Evolutionary conservation across 2,888 invertebrate genomes (phyloP), one percentile per base, ranked within the genome.

Genomic region (Hemaris fuciformis): DNA sequence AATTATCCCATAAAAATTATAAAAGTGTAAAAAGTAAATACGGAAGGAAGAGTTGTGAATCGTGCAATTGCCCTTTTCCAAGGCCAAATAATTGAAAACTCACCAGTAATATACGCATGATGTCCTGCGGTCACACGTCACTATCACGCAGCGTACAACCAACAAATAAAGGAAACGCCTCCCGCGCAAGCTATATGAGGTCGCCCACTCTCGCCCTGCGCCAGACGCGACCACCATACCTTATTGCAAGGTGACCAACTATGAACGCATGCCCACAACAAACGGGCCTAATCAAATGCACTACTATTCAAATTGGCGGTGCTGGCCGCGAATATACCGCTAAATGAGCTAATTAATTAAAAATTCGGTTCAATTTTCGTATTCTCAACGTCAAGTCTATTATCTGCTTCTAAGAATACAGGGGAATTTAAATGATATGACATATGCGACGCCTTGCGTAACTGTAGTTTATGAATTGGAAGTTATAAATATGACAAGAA

Each of bases 121-220:
- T 89, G 88, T 85, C 83, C 85, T 80, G 79, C 72, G 68, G 81
- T 78, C 72, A 71, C 82, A 90, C 91, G 91, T 86, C 91, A 89
- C 91, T 80, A 80, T 77, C 87, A 87, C 88, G 83, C 81, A 77
- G 80, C 85, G 85, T 77, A 87, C 90, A 76, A 90, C 82, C 78
- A 87, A 88, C 91, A 92, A 92, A 92, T 92, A 92, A 91, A 91
- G 89, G 89, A 87, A 84, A 80, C 79, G 74, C 80, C 86, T 84
- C 88, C 86, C 82, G 88, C 90, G 83, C 90, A 73, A 76, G 85
- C 89, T 92, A 86, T 92, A 89, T 84, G 91, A 90, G 89, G 88
- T 86, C 89, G 91, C 91, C 91, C 91, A 87, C 91, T 91, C 91
- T 89, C 87, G 88, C 88, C 88, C 87, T 84, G 87, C 76, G 76